Conservation (phyloP, 2,113 vertebrate species). For the Lycaon pictus region DNA sequence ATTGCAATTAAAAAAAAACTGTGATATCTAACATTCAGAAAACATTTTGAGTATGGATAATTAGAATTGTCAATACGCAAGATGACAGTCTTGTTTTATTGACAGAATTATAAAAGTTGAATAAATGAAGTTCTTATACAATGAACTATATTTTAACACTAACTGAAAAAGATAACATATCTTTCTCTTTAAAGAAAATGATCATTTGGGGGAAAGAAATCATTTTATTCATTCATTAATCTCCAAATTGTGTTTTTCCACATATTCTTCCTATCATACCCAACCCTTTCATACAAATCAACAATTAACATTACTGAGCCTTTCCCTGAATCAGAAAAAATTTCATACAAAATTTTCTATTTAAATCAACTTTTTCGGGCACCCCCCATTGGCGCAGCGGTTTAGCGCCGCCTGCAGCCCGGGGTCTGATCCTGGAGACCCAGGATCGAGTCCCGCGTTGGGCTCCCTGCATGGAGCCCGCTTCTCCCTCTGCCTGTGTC, state of each 20-base stretch:
- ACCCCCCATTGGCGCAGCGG: too few species aligned
- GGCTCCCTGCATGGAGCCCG: too few species aligned
- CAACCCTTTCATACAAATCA: background rate
- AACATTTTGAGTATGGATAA: background rate
- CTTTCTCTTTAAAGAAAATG: conserved; percentile 28
- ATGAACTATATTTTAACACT: conserved; percentile 31
- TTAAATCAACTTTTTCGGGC: background rate
- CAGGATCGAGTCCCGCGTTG: too few species aligned
- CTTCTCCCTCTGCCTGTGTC: too few species aligned
- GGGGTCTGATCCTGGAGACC: too few species aligned
- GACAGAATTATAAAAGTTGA: conserved; percentile 2
- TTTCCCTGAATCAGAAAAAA: background rate
- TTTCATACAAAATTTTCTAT: background rate
- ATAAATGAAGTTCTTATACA: background rate
- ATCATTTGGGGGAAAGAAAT: background rate
- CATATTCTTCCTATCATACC: background rate
- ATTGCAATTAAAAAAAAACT: conserved; percentile 5
- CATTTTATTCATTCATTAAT: background rate
- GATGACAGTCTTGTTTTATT: background rate
- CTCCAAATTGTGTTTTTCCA: background rate
- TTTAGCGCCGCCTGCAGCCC: too few species aligned
- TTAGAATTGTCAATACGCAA: background rate
- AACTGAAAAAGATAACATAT: background rate
- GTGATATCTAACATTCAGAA: conserved; percentile 2
- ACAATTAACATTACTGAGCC: background rate